A percentile compares a stretch with the other conserved stretches of the same genome.
These are phyloP conservation scores for Pipistrellus kuhlii DNA, from an alignment of 2,797 vertebrate species.

Conservation along the genomic window DNA sequence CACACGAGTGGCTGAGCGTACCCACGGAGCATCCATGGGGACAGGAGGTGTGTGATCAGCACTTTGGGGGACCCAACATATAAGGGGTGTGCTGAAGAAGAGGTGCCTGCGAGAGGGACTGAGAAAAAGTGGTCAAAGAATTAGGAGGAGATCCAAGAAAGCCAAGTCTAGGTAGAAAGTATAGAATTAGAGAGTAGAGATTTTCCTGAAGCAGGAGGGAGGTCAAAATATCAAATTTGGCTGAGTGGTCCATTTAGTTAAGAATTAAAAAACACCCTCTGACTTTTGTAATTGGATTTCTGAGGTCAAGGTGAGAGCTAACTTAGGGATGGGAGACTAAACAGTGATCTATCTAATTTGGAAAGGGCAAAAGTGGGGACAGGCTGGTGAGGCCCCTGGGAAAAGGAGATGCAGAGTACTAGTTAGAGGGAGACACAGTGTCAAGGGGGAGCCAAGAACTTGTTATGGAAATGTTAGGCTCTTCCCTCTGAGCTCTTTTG, in stretches of 20 bases:
- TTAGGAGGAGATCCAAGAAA: background rate
- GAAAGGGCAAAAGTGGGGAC: background rate
- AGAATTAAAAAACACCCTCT: background rate
- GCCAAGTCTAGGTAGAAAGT: background rate
- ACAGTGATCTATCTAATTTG: slow-evolving; percentile 1
- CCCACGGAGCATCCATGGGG: background rate
- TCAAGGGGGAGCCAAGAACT: slow-evolving; percentile 13
- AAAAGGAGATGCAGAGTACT: background rate
- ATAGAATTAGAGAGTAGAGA: background rate
- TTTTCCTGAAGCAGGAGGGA: background rate
- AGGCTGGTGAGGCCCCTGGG: background rate
- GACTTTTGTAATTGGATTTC: slow-evolving; percentile 1
- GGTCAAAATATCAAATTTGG: background rate
- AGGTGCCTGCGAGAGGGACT: background rate
- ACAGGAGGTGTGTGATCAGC: background rate
- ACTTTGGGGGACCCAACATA: background rate
- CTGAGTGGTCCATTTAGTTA: background rate
- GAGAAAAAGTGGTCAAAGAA: background rate
- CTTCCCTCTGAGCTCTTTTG: slow-evolving; percentile 56
- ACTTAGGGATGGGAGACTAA: background rate
- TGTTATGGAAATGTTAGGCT: background rate
- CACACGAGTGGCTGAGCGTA: background rate
- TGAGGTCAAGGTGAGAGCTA: background rate
- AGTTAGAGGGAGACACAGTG: slow-evolving; percentile 54
- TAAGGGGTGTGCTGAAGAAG: background rate